These are phyloP conservation scores for Nycticebus coucang DNA, from an alignment of 2,113 vertebrate species.

Conservation along the genomic window DNA sequence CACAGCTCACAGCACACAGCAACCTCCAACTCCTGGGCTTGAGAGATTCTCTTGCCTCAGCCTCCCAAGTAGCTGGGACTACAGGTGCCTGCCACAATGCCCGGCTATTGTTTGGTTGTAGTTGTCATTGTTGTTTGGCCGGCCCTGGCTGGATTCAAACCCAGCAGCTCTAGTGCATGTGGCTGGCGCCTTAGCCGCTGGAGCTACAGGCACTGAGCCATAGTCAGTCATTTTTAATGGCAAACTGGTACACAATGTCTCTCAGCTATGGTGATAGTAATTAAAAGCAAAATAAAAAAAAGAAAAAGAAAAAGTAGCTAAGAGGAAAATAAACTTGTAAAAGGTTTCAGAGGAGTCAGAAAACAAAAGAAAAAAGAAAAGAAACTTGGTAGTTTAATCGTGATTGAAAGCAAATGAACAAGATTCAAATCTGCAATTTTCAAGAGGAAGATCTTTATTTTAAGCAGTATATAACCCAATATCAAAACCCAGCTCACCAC, in stretches of 20 bases:
- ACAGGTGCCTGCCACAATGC: too few relatives aligned
- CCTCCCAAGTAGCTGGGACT: too few relatives aligned
- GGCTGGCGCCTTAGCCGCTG: too few relatives aligned
- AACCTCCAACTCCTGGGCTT: too few relatives aligned
- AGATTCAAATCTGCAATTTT: not conserved
- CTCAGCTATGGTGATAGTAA: not conserved
- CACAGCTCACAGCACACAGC: too few relatives aligned
- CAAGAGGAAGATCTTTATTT: not conserved
- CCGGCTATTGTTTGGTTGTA: too few relatives aligned
- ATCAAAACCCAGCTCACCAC: not conserved
- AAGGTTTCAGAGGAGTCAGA: too few relatives aligned
- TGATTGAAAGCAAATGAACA: slow-evolving; percentile 15
- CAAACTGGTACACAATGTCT: not conserved
- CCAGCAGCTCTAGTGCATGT: too few relatives aligned
- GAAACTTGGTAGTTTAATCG: not conserved
- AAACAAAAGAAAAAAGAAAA: not conserved
- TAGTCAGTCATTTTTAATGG: not conserved
- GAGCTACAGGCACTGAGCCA: too few relatives aligned
- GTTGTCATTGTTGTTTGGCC: too few relatives aligned
- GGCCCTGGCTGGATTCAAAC: too few relatives aligned
- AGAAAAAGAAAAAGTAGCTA: not conserved
- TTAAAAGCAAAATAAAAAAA: not conserved
- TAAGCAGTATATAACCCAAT: not conserved
- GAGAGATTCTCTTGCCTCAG: too few relatives aligned
- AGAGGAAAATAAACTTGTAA: not conserved